These are phyloP conservation scores for Cephalophus harveyi DNA, from an alignment of 2,113 vertebrate species.

Conservation along the genomic window DNA sequence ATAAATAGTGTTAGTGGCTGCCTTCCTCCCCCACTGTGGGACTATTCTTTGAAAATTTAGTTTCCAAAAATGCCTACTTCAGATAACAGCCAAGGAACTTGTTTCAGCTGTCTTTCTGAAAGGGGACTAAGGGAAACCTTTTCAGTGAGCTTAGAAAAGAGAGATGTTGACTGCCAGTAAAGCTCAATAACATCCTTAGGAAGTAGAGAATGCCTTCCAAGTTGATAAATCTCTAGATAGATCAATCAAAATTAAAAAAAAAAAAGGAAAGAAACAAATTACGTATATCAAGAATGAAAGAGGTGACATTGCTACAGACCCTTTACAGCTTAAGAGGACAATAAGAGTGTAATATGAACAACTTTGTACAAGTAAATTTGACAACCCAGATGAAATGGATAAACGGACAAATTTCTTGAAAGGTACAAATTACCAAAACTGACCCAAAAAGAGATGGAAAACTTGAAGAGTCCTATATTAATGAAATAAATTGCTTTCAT, in stretches of 20 bases:
- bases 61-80: not conserved
- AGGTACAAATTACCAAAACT: not conserved
- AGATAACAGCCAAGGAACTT: not conserved
- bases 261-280: not conserved
- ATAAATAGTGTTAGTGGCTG: not conserved
- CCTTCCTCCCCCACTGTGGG: not conserved
- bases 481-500: not conserved
- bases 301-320: not conserved
- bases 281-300: not conserved
- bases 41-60: not conserved
- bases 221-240: not conserved
- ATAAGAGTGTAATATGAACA: not conserved
- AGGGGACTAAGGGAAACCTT: not conserved
- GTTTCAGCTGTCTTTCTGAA: conserved; percentile 5
- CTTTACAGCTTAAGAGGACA: not conserved
- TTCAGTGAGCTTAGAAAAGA: not conserved
- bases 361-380: not conserved
- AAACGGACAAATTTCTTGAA: conserved; percentile 7
- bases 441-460: conserved; percentile 5
- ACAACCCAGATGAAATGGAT: not conserved
- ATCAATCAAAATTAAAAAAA: not conserved
- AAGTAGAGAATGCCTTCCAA: not conserved
- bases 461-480: not conserved
- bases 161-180: not conserved
- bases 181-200: not conserved